Base-by-base conservation (phyloP, 2,113 vertebrate genomes). In the Callithrix jacchus region DNA sequence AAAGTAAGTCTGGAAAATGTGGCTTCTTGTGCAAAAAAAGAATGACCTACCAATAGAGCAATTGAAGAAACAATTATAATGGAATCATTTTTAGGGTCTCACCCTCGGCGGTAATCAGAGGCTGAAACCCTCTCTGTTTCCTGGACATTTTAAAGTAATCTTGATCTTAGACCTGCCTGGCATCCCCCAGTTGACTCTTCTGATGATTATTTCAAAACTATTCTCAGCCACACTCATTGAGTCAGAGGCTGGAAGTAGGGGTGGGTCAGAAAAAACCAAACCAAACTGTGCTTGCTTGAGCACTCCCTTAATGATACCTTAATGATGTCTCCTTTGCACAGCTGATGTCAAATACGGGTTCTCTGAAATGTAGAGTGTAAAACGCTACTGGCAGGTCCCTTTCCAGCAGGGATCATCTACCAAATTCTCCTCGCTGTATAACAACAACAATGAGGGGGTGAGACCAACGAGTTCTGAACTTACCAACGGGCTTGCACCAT, bases 371-470 rank as follows among this genome's bases (percentile, higher is more conserved):
- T 32, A 23, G 30, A 23, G 27, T 40, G 20, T 58, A 17, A 70
- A 87, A 76, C 30, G 45, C 21, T 56, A 21, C 30, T 18, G 21
- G 13, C 14, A 47, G 45, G 42, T 45, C 6, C 54, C 58, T 84
- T 84, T 92, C 52, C 61, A 49, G 37, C 6, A 49, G 5, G 4
- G 13, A 74, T 73, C 47, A 0, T 30, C 64, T 80, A 45, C 37
- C 35, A 70, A 56, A 64, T 74, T 40, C 32, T 86, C 14, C 42
- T 89, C 61, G 14, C 35, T 49, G 1, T 37, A 9, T 13, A 47
- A 79, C 35, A 42, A 5, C 0, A 9, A 58, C 35, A 42, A 5
- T 0, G 13, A 58, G 12, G 27, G 21, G 32, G 21, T 16, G 37
- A 74, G 7, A 58, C 54, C 64, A 58, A 8, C 0, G 3, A n/a